Percentiles rank a stretch among this genome's conserved stretches.
Conservation (phyloP, 1,140 invertebrate genomes). For the Branchinecta lynchi region DNA sequence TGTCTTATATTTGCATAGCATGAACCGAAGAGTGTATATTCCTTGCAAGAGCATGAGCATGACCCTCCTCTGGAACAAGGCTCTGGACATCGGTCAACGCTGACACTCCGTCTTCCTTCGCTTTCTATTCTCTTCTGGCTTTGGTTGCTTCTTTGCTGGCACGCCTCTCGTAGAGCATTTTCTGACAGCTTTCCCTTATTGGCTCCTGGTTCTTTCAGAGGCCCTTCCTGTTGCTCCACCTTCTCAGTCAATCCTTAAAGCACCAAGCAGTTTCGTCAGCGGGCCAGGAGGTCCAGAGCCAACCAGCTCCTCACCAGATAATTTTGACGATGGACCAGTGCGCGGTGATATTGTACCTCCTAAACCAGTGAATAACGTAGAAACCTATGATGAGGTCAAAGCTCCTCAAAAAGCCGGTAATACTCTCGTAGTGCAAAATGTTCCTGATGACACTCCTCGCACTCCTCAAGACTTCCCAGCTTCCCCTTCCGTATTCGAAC, state of each 20-base stretch:
- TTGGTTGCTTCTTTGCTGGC: not conserved
- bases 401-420: not conserved
- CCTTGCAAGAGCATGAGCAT: not conserved
- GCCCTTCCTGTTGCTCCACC: not conserved
- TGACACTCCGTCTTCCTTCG: not conserved
- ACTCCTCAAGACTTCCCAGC: not conserved
- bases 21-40: not conserved
- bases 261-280: too few species aligned
- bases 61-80: not conserved
- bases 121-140: not conserved
- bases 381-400: not conserved
- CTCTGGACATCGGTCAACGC: not conserved
- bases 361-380: not conserved
- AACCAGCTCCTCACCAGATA: not conserved
- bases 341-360: not conserved
- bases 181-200: not conserved
- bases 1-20: not conserved
- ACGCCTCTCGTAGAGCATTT: not conserved
- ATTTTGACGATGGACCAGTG: not conserved
- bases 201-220: conserved; percentile 3
- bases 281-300: not conserved
- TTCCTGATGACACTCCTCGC: not conserved
- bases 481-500: not conserved
- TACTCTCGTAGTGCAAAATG: not conserved
- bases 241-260: not conserved